Evolutionary conservation across 1,140 invertebrate genomes (phyloP), one percentile per base, ranked within the genome.

Genomic region (Leptopilina clavipes): DNA sequence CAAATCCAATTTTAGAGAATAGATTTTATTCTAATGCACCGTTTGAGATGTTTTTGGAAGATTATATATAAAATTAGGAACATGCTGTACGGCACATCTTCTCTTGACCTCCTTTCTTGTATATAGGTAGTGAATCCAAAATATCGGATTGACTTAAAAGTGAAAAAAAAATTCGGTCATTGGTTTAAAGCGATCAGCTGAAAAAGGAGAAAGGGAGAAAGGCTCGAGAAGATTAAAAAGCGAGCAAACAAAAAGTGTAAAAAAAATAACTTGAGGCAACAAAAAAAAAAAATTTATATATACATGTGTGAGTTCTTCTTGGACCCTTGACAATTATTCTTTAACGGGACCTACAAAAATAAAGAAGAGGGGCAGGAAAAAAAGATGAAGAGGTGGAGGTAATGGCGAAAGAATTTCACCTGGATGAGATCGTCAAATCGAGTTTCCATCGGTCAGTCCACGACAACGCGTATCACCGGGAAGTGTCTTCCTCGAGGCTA

Each of bases 291-390:
- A 71, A 31, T 45, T 17, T 74, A 19, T n/a, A 43, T 44, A 18
- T 71, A 45, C 12, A 71, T 75, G 75, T n/a, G 40, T 44, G 17
- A 37, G 45, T 65, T 74, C 18, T 37, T 70, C 43, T 82, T 80
- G 81, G 77, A 82, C 76, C 81, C 74, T 76, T 79, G 79, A 76
- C 81, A 82, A 82, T 80, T 82, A 82, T 82, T 82, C 77, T 77
- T 80, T 82, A 82, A 80, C 81, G 81, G 81, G 79, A 80, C 81
- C 72, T 79, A 37, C 70, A 71, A 76, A n/a, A 65, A 72, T 59
- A 54, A 72, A 76, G 71, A 77, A 73, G 81, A 79, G 80, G 81
- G 81, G 74, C 73, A 79, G 74, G 25, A 31, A 22, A 65, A 65
- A 65, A 65, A 22, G 76, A 80, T 77, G 76, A 76, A 79, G 81